phyloP scores from a whole-genome alignment of 64 coral and sea anemone genomes.

The Montipora capricornis region DNA sequence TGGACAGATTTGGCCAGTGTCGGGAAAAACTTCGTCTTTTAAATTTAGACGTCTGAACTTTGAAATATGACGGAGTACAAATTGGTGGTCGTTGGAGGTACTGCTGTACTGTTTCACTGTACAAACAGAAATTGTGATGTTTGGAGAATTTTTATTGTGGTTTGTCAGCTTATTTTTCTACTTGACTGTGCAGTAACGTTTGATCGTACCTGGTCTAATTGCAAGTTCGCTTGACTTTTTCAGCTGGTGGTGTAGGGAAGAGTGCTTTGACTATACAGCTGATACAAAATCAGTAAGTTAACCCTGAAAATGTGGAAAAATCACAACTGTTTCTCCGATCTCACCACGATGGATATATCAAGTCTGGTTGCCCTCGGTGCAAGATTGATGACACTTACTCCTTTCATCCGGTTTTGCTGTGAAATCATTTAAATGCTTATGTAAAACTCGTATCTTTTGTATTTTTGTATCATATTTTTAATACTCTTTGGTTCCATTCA shows the following conservation, averaged over 20 bases:
- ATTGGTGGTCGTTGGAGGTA: conserved; percentile 99
- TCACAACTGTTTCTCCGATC: not conserved
- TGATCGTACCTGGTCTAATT: not conserved
- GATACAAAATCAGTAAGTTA: conserved; percentile 99
- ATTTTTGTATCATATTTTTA: not conserved
- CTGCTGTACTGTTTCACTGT: not conserved
- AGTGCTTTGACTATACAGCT: conserved; percentile 98
- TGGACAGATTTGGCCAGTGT: conserved; percentile 27
- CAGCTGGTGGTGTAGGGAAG: conserved; percentile 99
- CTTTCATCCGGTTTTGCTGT: not conserved
- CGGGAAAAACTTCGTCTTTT: not conserved
- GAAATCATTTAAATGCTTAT: not conserved
- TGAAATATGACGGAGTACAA: conserved; percentile 97
- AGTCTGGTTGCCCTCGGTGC: not conserved
- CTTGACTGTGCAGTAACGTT: not conserved
- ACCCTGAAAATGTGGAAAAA: not conserved
- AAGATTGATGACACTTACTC: not conserved
- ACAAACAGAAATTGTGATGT: not conserved
- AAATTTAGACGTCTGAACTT: conserved; percentile 17
- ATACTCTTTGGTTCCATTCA: not conserved
- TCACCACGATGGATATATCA: not conserved
- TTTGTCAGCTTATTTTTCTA: not conserved
- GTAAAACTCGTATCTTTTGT: not conserved
- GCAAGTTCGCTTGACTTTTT: conserved; percentile 13
- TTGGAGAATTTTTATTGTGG: not conserved